Evolutionary conservation across 2,888 invertebrate species (phyloP), one percentile per base, ranked within the genome.

Genomic region (Arenicola marina): DNA sequence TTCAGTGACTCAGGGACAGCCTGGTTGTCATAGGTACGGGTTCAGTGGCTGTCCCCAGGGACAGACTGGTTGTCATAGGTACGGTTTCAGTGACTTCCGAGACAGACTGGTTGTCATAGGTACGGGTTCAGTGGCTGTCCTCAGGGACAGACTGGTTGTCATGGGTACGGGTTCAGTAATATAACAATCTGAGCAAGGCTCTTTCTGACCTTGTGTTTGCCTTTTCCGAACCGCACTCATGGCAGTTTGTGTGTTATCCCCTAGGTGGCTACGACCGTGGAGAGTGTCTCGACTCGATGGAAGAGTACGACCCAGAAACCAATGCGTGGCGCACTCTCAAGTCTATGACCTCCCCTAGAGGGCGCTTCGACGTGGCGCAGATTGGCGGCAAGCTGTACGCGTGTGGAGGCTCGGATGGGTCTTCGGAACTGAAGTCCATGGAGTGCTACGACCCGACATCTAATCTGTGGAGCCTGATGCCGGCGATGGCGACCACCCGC

Each of bases 211-310:
- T 38, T 38, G 15, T 15, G 38, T 7, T 38, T 38, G 7, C 15
- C 38, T 15, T 15, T 38, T 15, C 38, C 7, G 15, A 15, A 38
- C 15, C 11, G 11, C 15, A 15, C 38, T 38, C 15, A 15, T 38
- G 48, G 7, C 21, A 7, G 11, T 48, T 21, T 15, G n/a, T n/a
- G 7, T 48, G 48, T 48, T 43, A n/a, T 31, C 24, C 46, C 54
- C 18, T 45, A 63, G 96, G 96, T 63, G 96, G 96, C 7, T 96
- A 96, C 85, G 96, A 96, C 86, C 93, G 93, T 66, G 90, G 96
- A 2, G 94, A 95, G 83, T 96, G 96, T 82, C 86, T 96, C 69
- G 90, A 90, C 73, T 90, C 92, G 4, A 95, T 95, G 28, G 95
- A 95, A 85, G 89, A 90, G 72, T 97, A 93, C 84, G 90, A 91